Conservation (phyloP, 1,140 invertebrate species). For the Augochlora pura region DNA sequence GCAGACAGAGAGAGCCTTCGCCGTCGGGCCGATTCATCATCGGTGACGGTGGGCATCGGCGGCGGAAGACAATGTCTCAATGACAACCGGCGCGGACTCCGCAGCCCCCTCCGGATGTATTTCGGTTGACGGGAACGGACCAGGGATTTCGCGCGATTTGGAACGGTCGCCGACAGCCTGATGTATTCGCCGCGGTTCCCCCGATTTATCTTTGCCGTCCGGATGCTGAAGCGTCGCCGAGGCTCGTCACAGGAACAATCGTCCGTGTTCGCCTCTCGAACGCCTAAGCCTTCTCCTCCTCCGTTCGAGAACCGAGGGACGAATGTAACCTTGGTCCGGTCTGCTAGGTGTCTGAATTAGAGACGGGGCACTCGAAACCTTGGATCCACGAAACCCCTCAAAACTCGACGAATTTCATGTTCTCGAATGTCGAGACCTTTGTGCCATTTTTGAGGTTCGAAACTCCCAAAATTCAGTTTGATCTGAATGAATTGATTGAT, state of each 20-base stretch:
- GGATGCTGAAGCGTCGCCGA: not conserved
- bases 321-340: not conserved
- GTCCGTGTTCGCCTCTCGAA: no score
- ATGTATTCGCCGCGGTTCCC: not conserved
- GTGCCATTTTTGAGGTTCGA: no score
- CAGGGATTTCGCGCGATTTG: not conserved
- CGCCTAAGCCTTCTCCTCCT: not conserved
- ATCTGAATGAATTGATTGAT: no score
- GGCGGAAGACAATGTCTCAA: constrained; percentile 1
- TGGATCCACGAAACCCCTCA: no score
- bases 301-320: not conserved
- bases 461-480: no score
- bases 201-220: not conserved
- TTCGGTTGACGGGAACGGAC: not conserved
- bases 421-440: no score
- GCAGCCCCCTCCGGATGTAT: not conserved
- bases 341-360: not conserved
- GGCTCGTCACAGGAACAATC: not conserved
- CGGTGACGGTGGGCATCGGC: no score
- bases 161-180: not conserved
- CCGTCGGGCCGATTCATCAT: constrained; percentile 13
- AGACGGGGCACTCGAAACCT: no score
- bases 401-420: no score
- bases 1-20: not conserved
- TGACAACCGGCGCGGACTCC: not conserved